A percentile compares a stretch with the other conserved stretches of the same genome.
Evolutionary conservation across 2,113 vertebrate genomes (phyloP).

Genomic region (Rallus limicola): DNA sequence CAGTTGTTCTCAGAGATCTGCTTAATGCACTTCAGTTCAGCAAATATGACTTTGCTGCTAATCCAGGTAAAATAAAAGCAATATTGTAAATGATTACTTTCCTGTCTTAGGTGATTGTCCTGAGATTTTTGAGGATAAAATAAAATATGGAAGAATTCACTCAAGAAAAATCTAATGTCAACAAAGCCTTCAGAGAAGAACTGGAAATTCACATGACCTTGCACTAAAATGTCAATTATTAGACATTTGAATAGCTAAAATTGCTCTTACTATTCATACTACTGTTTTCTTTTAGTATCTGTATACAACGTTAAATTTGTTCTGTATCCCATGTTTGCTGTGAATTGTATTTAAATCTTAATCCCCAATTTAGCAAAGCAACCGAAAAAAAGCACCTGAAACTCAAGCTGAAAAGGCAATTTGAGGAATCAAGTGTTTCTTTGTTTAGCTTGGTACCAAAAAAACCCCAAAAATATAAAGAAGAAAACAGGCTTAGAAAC

Average conservation of each 20-base stretch:
- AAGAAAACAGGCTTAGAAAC: background rate
- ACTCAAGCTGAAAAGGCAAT: background rate
- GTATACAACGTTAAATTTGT: background rate
- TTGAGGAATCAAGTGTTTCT: background rate
- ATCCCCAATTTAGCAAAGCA: background rate
- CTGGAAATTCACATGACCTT: background rate
- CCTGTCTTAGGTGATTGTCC: background rate
- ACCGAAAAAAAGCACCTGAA: background rate
- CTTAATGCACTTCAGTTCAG: slow-evolving; percentile 13
- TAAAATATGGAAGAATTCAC: background rate
- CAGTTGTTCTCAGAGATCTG: background rate
- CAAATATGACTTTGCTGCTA: slow-evolving; percentile 30
- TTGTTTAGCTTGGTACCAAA: background rate
- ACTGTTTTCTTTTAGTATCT: background rate
- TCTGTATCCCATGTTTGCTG: background rate
- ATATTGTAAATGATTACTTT: slow-evolving; percentile 1
- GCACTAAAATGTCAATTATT: background rate
- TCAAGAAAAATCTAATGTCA: background rate
- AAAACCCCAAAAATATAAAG: fast-evolving
- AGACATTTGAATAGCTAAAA: background rate
- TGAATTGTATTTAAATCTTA: background rate
- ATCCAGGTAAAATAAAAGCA: slow-evolving; percentile 45
- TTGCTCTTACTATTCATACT: background rate
- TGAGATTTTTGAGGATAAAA: slow-evolving; percentile 14
- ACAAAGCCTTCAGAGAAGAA: background rate